Evolutionary conservation across 2,888 invertebrate species (phyloP).

Genomic region (Mythimna pallens): DNA sequence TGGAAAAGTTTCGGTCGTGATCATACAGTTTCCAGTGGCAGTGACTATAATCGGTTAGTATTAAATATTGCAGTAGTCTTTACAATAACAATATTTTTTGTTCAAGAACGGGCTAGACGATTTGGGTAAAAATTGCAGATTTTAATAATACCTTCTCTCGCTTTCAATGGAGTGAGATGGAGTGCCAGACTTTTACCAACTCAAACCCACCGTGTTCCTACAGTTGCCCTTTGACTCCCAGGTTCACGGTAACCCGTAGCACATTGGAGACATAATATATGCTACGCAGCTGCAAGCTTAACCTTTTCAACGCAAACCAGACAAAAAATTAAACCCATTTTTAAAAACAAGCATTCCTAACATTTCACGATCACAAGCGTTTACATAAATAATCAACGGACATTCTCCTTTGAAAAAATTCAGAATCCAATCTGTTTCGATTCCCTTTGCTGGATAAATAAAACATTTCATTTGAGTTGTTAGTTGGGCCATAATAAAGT

Average conservation of each 20-base stretch:
- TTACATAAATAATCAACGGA: slow-evolving; percentile 43
- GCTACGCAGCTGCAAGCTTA: background rate
- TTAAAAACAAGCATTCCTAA: slow-evolving; percentile 10
- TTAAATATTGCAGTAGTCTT: background rate
- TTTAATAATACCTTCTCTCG: too few relatives aligned
- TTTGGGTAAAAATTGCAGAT: background rate
- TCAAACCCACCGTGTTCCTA: too few relatives aligned
- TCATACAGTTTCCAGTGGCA: background rate
- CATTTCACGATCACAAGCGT: slow-evolving; percentile 13
- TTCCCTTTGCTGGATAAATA: slow-evolving; percentile 47
- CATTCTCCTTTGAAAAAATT: slow-evolving; percentile 16
- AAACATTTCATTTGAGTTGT: slow-evolving; percentile 53
- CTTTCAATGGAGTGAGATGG: too few relatives aligned
- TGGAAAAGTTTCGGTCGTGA: slow-evolving; percentile 3
- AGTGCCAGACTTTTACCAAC: too few relatives aligned
- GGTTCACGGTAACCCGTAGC: background rate
- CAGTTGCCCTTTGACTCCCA: too few relatives aligned
- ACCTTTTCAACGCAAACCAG: slow-evolving; percentile 3
- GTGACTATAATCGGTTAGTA: background rate
- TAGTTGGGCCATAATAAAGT: slow-evolving; percentile 35
- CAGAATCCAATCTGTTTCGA: slow-evolving; percentile 53
- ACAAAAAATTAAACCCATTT: slow-evolving; percentile 13
- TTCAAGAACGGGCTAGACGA: background rate
- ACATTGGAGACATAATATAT: background rate
- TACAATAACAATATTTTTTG: background rate